Conservation (phyloP, 2,888 invertebrate species). For the Steromphala cineraria region DNA sequence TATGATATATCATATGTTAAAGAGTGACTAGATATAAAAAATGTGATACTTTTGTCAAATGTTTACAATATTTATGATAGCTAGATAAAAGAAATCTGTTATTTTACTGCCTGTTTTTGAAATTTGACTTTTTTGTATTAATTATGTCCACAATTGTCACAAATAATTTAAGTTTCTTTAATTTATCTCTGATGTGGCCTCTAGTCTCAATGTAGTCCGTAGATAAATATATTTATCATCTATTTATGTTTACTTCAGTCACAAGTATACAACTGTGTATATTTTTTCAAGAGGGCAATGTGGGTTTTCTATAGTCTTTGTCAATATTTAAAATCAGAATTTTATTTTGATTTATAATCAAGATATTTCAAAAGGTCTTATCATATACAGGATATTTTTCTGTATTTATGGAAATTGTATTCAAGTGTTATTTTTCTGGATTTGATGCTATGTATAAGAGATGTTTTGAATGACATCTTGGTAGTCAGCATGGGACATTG, state of each 20-base stretch:
- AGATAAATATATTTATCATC: neutral
- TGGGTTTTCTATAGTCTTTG: neutral
- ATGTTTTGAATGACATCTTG: no score
- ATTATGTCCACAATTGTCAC: neutral
- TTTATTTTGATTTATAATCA: neutral
- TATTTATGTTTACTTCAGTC: neutral
- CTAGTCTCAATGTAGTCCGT: neutral
- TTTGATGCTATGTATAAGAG: no score
- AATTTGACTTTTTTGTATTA: neutral
- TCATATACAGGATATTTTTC: no score
- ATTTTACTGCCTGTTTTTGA: neutral
- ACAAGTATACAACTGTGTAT: neutral
- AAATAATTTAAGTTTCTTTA: neutral
- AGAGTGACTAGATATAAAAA: neutral
- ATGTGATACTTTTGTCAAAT: neutral
- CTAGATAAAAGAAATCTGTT: neutral
- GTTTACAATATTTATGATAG: no score
- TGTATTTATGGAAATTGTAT: no score
- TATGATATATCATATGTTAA: neutral
- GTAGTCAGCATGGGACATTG: no score
- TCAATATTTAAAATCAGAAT: neutral
- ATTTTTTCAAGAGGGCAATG: neutral
- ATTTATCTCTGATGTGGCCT: neutral
- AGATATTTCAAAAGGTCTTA: no score
- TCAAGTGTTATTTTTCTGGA: no score